Percentiles rank a stretch among this genome's conserved stretches.
phyloP scores from a whole-genome alignment of 1,140 invertebrate species.

The Leguminivora glycinivorella region DNA sequence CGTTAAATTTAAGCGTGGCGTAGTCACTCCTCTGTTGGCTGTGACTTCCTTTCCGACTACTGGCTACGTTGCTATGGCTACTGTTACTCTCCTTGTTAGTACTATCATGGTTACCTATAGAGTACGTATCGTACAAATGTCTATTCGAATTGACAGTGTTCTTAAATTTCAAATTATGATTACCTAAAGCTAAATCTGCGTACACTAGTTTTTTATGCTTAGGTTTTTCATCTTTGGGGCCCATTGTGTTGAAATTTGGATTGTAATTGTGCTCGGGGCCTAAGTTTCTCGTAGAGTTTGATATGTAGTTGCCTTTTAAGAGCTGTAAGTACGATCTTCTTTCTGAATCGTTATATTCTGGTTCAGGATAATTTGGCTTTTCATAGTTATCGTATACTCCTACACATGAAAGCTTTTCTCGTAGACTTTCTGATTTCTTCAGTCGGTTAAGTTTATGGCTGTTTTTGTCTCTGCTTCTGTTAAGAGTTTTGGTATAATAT shows the following conservation, averaged over 20 bases:
- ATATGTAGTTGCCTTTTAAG: conserved; percentile 73
- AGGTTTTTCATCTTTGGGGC: conserved; percentile 61
- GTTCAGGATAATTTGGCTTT: conserved; percentile 75
- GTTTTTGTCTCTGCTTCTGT: conserved; percentile 71
- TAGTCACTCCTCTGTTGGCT: conserved; percentile 82
- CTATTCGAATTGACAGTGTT: conserved; percentile 80
- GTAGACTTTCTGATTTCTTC: conserved; percentile 75
- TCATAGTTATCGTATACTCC: conserved; percentile 72
- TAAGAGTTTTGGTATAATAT: conserved; percentile 75
- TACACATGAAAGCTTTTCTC: conserved; percentile 76
- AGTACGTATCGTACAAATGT: conserved; percentile 77
- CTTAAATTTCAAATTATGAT: conserved; percentile 80
- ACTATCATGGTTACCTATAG: conserved; percentile 60
- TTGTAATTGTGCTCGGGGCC: conserved; percentile 62
- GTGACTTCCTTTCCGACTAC: conserved; percentile 59
- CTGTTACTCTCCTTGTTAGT: conserved; percentile 61
- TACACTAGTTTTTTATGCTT: conserved; percentile 77
- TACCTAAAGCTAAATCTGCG: conserved; percentile 77
- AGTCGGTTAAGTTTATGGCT: conserved; percentile 69
- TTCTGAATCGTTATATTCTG: conserved; percentile 74
- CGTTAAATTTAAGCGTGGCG: conserved; percentile 88
- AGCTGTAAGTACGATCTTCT: conserved; percentile 75
- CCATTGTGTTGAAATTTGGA: conserved; percentile 59
- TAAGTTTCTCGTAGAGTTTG: conserved; percentile 69
- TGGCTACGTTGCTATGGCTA: conserved; percentile 63